Evolutionary conservation across 2,888 invertebrate species (phyloP).

Genomic region (Caradrina clavipalpis): DNA sequence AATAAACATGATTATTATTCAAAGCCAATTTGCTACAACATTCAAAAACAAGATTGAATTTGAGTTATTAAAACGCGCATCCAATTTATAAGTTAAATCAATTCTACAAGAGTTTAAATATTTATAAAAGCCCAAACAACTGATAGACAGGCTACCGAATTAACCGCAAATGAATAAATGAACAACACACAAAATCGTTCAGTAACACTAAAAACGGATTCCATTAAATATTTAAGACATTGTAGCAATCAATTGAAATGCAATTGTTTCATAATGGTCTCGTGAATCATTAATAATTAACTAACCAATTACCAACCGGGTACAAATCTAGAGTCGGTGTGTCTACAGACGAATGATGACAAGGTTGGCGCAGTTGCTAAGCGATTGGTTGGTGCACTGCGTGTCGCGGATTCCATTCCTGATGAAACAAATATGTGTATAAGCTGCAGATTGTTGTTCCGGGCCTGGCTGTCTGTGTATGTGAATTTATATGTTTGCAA

Average conservation of each 20-base stretch:
- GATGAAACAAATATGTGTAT: too few relatives aligned
- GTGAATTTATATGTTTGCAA: too few relatives aligned
- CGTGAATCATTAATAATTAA: slow-evolving; percentile 24
- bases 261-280: slow-evolving; percentile 21
- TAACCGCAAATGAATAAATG: slow-evolving; percentile 53
- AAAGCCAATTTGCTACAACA: slow-evolving; percentile 9
- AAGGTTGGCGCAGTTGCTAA: too few relatives aligned
- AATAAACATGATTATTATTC: slow-evolving; percentile 3
- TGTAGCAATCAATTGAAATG: slow-evolving; percentile 27
- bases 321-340: neutral
- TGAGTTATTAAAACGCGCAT: slow-evolving; percentile 18
- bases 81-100: slow-evolving; percentile 29
- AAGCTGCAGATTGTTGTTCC: too few relatives aligned
- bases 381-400: too few relatives aligned
- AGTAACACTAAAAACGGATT: slow-evolving; percentile 34
- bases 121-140: slow-evolving; percentile 38
- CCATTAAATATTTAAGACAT: slow-evolving; percentile 54
- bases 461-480: too few relatives aligned
- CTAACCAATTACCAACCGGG: neutral
- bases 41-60: slow-evolving; percentile 23
- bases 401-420: too few relatives aligned
- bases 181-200: slow-evolving; percentile 30
- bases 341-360: too few relatives aligned
- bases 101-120: slow-evolving; percentile 23
- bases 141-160: slow-evolving; percentile 21